These are phyloP conservation scores for Bombus superbus DNA, from an alignment of 1,140 invertebrate species.

Conservation along the genomic window DNA sequence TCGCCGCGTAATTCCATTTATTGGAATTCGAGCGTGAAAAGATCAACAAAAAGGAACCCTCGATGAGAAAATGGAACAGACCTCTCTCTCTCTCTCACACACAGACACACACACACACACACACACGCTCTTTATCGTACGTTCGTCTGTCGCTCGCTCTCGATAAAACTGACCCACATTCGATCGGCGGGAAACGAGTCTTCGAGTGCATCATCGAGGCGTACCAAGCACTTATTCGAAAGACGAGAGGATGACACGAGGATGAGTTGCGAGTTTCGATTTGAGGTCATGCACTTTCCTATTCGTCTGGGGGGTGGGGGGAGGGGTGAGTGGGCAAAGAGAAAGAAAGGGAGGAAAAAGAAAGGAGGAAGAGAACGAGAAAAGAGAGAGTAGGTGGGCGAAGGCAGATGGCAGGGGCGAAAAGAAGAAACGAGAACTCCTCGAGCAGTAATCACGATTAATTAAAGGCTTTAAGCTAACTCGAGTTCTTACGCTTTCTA, in stretches of 20 bases:
- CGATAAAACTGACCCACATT: conserved; percentile 66
- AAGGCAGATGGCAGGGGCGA: too few relatives aligned
- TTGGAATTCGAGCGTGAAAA: conserved; percentile 53
- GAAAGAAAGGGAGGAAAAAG: neutral
- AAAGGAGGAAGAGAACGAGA: neutral
- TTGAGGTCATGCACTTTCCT: conserved; percentile 43
- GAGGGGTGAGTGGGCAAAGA: too few relatives aligned
- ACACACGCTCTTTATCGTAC: neutral
- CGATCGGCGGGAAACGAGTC: conserved; percentile 62
- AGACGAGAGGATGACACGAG: conserved; percentile 48
- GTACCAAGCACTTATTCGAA: conserved; percentile 49
- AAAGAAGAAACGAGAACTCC: conserved; percentile 48
- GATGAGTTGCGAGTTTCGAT: conserved; percentile 51
- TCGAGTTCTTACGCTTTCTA: conserved; percentile 43
- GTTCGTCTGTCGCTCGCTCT: conserved; percentile 2
- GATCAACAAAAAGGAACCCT: conserved; percentile 54
- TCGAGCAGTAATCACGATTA: conserved; percentile 51
- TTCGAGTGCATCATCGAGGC: conserved; percentile 58
- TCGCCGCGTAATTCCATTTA: conserved; percentile 45
- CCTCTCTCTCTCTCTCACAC: neutral
- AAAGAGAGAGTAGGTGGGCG: neutral
- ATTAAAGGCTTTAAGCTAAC: conserved; percentile 51
- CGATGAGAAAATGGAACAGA: conserved; percentile 45
- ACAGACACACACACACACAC: too few relatives aligned
- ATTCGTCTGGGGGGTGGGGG: neutral